Evolutionary conservation across 2,113 vertebrate species (phyloP).

Genomic region (Podarcis muralis): DNA sequence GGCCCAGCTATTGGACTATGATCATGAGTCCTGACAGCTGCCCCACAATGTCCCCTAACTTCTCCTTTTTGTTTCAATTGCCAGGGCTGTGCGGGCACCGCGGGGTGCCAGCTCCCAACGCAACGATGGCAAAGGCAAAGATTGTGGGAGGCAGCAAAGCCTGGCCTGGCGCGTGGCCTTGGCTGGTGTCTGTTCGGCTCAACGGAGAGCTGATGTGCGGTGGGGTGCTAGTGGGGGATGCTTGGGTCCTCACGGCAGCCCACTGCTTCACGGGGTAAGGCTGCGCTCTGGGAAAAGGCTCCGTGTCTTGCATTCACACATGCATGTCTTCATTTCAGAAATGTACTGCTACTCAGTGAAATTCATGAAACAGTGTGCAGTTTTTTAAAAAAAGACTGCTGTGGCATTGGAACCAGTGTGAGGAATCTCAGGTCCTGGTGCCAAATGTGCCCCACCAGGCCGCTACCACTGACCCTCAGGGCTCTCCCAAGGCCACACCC

Average conservation of each 20-base stretch:
- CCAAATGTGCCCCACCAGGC: no score
- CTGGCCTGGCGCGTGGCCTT: conserved; percentile 88
- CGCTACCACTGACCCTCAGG: no score
- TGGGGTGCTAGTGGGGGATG: conserved; percentile 87
- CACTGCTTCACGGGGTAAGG: conserved; percentile 92
- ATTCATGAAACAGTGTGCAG: neutral
- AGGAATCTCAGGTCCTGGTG: no score
- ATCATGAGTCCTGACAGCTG: neutral
- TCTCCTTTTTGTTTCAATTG: conserved; percentile 12
- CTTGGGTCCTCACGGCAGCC: conserved; percentile 93
- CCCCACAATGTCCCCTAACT: neutral
- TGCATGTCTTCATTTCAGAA: neutral
- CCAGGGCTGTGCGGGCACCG: conserved; percentile 83
- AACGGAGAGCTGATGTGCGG: conserved; percentile 91
- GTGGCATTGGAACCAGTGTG: no score
- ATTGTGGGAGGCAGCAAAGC: conserved; percentile 89
- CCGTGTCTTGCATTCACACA: neutral
- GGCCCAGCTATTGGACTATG: no score
- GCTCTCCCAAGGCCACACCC: no score
- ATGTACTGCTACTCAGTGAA: neutral
- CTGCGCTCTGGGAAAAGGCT: rapidly evolving
- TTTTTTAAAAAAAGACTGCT: no score
- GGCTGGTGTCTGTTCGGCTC: conserved; percentile 91
- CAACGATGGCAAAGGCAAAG: conserved; percentile 76
- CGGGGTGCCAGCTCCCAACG: conserved; percentile 60